A percentile compares a stretch with the other conserved stretches of the same genome.
phyloP scores from a whole-genome alignment of 2,888 invertebrate species.

The Eutolmus rufibarbis region DNA sequence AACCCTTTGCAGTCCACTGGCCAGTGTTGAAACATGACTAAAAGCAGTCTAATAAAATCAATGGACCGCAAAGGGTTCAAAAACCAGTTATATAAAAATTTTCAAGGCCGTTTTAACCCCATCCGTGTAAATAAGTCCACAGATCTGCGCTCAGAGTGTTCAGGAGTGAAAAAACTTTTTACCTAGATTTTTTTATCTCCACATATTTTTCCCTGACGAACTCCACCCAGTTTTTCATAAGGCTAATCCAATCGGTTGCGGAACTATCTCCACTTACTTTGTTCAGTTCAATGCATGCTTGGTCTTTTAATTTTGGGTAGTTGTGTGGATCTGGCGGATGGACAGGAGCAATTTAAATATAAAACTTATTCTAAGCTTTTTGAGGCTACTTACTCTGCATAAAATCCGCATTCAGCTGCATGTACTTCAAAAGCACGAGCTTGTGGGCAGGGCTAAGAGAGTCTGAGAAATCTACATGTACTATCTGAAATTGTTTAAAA shows the following conservation, averaged over 20 bases:
- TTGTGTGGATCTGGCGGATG: slow-evolving; percentile 29
- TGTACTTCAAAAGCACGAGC: slow-evolving; percentile 42
- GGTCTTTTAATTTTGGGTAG: slow-evolving; percentile 41
- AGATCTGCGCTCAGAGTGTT: too few species aligned
- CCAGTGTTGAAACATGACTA: too few species aligned
- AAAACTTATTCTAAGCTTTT: neutral
- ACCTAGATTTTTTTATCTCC: slow-evolving; percentile 23
- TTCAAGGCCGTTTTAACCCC: too few species aligned
- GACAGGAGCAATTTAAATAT: neutral
- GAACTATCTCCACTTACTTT: slow-evolving; percentile 11
- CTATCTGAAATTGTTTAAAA: neutral
- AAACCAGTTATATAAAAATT: too few species aligned
- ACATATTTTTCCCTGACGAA: slow-evolving; percentile 17
- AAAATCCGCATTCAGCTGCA: slow-evolving; percentile 42
- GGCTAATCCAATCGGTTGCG: slow-evolving; percentile 23
- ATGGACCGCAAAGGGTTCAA: too few species aligned
- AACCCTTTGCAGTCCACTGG: too few species aligned
- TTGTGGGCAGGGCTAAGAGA: slow-evolving; percentile 41
- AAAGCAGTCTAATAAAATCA: too few species aligned
- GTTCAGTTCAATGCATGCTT: slow-evolving; percentile 35
- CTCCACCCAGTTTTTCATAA: slow-evolving; percentile 41
- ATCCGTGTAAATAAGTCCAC: too few species aligned
- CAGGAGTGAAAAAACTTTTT: neutral
- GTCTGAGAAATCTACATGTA: slow-evolving; percentile 14
- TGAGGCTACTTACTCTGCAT: slow-evolving; percentile 27